phyloP scores from a whole-genome alignment of 2,888 invertebrate genomes.

The Arge pagana region DNA sequence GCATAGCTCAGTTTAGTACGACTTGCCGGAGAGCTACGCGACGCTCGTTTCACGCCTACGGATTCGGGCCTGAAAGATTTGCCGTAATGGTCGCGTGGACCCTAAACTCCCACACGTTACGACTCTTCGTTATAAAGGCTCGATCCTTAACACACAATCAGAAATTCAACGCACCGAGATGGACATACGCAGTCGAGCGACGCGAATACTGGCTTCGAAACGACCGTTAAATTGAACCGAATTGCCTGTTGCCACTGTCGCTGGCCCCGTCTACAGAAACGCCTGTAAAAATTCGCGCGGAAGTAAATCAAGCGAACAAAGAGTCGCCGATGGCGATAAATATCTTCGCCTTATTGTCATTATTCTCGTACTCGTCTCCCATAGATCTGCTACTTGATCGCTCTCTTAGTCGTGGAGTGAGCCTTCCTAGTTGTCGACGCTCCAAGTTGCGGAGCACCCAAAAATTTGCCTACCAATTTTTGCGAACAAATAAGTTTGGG shows the following conservation, averaged over 20 bases:
- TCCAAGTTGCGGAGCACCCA: no score
- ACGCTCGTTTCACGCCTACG: conserved; percentile 7
- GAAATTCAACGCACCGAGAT: no score
- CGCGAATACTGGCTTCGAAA: not conserved
- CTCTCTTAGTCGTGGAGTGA: no score
- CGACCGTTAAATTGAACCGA: conserved; percentile 1
- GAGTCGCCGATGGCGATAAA: not conserved
- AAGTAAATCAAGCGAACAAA: conserved; percentile 8
- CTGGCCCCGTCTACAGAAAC: no score
- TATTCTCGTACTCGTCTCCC: not conserved
- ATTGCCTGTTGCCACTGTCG: conserved; percentile 4
- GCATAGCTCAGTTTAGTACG: no score
- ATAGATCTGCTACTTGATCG: not conserved
- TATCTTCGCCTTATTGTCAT: not conserved
- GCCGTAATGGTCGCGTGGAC: not conserved
- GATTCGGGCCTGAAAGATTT: not conserved
- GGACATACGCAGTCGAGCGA: not conserved
- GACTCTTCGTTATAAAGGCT: conserved; percentile 5
- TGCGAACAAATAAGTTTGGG: no score
- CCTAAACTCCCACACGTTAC: conserved; percentile 13
- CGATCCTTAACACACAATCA: conserved; percentile 4
- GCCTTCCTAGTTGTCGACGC: no score
- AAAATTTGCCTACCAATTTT: no score
- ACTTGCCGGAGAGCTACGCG: no score
- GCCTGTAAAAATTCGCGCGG: not conserved